Conservation (phyloP, 2,113 vertebrate genomes). For the Epinephelus moara region DNA sequence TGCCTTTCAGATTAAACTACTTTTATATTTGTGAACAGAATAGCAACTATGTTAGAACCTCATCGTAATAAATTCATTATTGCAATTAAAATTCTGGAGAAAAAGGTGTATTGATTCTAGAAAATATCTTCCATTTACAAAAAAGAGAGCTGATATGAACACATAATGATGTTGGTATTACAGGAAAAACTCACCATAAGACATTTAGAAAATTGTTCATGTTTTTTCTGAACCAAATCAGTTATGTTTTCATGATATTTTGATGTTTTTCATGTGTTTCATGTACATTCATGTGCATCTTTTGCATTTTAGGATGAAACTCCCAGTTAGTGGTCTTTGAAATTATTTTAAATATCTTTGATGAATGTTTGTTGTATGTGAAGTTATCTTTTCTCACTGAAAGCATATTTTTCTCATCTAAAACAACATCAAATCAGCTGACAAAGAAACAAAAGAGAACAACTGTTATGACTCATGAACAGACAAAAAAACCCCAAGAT, state of each 20-base stretch:
- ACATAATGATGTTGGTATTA: not conserved
- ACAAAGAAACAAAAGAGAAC: not conserved
- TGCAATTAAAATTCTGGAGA: constrained; percentile 1
- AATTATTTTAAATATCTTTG: constrained; percentile 1
- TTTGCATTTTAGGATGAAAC: not conserved
- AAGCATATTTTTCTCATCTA: not conserved
- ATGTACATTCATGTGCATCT: constrained; percentile 21
- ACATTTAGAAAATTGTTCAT: not conserved
- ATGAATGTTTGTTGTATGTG: not conserved
- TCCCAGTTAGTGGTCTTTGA: not conserved
- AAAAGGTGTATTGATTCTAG: not conserved
- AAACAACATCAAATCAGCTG: constrained; percentile 8
- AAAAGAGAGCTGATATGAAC: constrained; percentile 3
- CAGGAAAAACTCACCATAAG: not conserved
- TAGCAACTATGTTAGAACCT: not conserved
- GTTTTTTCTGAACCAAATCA: not conserved
- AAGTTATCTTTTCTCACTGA: not conserved
- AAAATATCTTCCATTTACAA: not conserved
- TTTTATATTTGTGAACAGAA: not conserved
- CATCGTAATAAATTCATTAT: not conserved
- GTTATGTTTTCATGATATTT: not conserved
- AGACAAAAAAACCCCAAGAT: not conserved
- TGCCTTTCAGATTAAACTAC: not conserved
- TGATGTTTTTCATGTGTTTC: constrained; percentile 7
- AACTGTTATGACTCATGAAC: not conserved